A percentile compares a stretch with the other conserved stretches of the same genome.
phyloP scores from a whole-genome alignment of 2,797 vertebrate species.

The Astyanax mexicanus region DNA sequence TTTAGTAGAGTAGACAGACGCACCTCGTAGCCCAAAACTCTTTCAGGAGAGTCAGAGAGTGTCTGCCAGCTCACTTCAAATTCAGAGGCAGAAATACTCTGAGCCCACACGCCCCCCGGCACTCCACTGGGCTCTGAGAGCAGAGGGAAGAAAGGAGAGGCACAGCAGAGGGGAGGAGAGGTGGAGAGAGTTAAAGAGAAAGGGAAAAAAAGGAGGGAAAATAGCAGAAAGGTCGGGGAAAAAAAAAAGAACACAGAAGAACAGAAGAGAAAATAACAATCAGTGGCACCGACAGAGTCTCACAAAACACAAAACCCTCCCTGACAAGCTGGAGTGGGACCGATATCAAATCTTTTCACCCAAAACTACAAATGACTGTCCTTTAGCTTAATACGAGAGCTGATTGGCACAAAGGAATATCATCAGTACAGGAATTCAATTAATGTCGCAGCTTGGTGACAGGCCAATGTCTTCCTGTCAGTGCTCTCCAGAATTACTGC shows the following conservation, averaged over 20 bases:
- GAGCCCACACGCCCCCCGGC: constrained; percentile 85
- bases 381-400: constrained; percentile 31
- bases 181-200: neutral
- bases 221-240: neutral
- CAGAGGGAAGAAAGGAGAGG: constrained; percentile 65
- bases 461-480: constrained; percentile 18
- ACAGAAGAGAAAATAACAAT: neutral
- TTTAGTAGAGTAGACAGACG: constrained; percentile 71
- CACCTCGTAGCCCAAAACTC: constrained; percentile 95
- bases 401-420: constrained; percentile 48
- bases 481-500: constrained; percentile 8
- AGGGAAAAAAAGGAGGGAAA: neutral
- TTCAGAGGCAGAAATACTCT: constrained; percentile 89
- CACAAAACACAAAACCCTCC: neutral
- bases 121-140: constrained; percentile 88
- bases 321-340: neutral
- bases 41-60: constrained; percentile 88
- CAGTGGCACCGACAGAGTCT: neutral
- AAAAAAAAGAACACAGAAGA: neutral
- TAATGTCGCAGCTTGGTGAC: constrained; percentile 36
- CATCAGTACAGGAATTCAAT: constrained; percentile 49
- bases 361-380: constrained; percentile 33
- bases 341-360: constrained; percentile 21
- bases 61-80: constrained; percentile 91
- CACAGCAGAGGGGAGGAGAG: constrained; percentile 21